Base-by-base conservation (phyloP, 2,888 invertebrate genomes). In the Plagodis pulveraria region DNA sequence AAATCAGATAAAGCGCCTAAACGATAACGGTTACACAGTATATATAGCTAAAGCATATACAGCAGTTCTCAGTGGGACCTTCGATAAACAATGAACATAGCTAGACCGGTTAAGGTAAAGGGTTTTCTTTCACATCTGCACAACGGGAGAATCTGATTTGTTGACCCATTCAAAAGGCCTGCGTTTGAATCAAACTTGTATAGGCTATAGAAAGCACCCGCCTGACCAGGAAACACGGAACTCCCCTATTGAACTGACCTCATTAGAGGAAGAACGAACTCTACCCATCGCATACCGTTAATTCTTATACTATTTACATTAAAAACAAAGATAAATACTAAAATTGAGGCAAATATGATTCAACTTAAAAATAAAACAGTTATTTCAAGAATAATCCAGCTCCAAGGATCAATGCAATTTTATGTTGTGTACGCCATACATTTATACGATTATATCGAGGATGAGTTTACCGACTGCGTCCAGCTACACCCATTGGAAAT, bases 11-110 rank as follows among this genome's bases (percentile, higher is more conserved):
- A 59, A 56, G 49, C 38, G 6, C 50, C 56, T 62, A 59, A 61
- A 62, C 60, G 55, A 66, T 72, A 75, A 75, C 73, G 62, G 73
- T 68, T 70, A 65, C 51, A 65, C 60, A 63, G 67, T 70, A 62
- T 59, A 58, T 50, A 62, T 62, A 66, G 71, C 65, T 70, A 72
- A 50, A 66, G 71, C 66, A 72, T 74, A 72, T 73, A 63, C 58
- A 66, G 67, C 69, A 60, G 58, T 66, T 64, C 66, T 64, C 69
- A 62, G 67, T 52, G 58, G 65, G 51, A 56, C 44, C 49, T 56
- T 63, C 64, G 63, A 72, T 71, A 73, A 71, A 73, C 72, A 66
- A 67, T 70, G 64, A 67, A 63, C 65, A 63, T 50, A 56, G 56
- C 50, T 57, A 51, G 63, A 62, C 65, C 61, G 63, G 67, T 59